phyloP scores from a whole-genome alignment of 2,888 invertebrate genomes.

The Galerucella pusilla region DNA sequence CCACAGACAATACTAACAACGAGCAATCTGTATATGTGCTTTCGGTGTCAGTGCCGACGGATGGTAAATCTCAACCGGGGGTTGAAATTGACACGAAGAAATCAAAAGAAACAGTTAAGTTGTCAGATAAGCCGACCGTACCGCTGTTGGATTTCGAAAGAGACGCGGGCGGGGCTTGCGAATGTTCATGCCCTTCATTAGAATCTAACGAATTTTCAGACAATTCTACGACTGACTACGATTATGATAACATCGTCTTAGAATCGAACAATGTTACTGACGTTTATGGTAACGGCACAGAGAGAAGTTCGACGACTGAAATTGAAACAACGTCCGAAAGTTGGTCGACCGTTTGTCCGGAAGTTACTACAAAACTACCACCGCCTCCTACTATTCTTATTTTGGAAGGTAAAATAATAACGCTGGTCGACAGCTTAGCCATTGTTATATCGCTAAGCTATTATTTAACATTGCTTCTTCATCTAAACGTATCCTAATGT shows the following conservation, averaged over 20 bases:
- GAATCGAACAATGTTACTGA: constrained; percentile 38
- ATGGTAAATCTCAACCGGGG: constrained; percentile 69
- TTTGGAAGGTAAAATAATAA: constrained; percentile 80
- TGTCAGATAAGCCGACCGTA: constrained; percentile 38
- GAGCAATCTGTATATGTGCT: constrained; percentile 80
- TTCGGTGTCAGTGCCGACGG: constrained; percentile 82
- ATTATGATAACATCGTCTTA: constrained; percentile 48
- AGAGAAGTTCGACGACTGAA: constrained; percentile 25
- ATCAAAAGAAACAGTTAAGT: constrained; percentile 42
- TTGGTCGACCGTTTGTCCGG: constrained; percentile 57
- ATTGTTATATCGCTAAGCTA: constrained; percentile 47
- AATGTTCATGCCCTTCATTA: constrained; percentile 80
- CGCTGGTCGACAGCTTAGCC: constrained; percentile 39
- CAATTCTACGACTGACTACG: constrained; percentile 44
- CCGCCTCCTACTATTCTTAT: constrained; percentile 82
- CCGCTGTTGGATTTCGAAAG: constrained; percentile 39
- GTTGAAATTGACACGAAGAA: constrained; percentile 65
- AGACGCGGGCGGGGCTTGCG: constrained; percentile 74
- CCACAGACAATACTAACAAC: constrained; percentile 72
- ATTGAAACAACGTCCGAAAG: constrained; percentile 25
- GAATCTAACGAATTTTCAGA: constrained; percentile 63
- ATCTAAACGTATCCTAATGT: not conserved
- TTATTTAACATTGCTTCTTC: too few species aligned
- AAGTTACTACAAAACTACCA: constrained; percentile 67
- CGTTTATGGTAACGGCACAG: constrained; percentile 40